Evolutionary conservation across 2,888 invertebrate genomes (phyloP), one percentile per base, ranked within the genome.

Genomic region (Punctoribates punctum): DNA sequence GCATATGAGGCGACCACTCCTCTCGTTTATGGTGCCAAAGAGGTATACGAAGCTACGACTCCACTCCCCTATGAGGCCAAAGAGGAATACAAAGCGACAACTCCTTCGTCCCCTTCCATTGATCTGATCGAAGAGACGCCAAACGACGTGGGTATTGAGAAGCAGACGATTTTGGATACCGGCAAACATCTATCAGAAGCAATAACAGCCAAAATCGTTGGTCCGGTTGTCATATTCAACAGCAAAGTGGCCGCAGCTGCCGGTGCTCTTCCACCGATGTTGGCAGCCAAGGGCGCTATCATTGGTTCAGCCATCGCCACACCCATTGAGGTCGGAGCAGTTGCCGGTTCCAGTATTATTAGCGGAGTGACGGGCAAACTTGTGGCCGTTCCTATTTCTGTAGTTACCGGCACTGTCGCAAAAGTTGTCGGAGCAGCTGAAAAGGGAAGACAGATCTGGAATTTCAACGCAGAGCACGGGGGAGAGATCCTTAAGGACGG

Each of bases 251-350:
- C 54, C 9, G 29, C 34, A 25, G 75, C 73, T n/a, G 75, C 73
- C 27, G 60, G 75, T 42, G 25, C 75, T 60, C 27, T 75, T 48
- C 75, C 75, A 6, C 48, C 51, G 8, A 17, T 75, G 72, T 42
- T 75, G 46, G 75, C 75, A 23, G 75, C 73, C 8, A 70, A 75
- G n/a, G 75, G 76, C 1, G 60, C 73, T n/a, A 51, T 29, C 6
- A 67, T 75, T 17, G 75, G 75, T n/a, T 34, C 76, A 5, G 62
- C 62, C 2, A 76, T 76, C 20, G 76, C 76, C 6, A 73, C 62
- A 11, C 76, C 76, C 17, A 60, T 76, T 38, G 73, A 73, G 34
- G 13, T 73, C 17, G 73, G 73, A 13, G 60, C 75, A 13, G n/a
- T 73, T 11, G 75, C 75, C n/a, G 48, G 51, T 13, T 72, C 70